Conservation (phyloP, 2,113 vertebrate species). For the Beaufortia kweichowensis region DNA sequence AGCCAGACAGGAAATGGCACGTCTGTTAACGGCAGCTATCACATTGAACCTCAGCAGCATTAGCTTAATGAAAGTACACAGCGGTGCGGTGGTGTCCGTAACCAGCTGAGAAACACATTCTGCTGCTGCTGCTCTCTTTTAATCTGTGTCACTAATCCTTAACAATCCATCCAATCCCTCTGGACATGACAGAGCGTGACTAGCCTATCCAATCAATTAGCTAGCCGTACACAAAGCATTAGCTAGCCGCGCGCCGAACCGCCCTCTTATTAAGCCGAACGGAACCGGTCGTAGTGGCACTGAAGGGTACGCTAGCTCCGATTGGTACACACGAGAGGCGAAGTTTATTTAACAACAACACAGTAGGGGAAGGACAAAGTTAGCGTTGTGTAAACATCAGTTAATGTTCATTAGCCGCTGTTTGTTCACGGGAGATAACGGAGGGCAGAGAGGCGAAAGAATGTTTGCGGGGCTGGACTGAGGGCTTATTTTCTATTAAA, state of each 20-base stretch:
- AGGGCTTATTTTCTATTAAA: no score
- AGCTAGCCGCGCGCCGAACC: conserved; percentile 14
- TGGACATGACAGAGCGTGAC: conserved; percentile 41
- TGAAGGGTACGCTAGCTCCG: conserved; percentile 19
- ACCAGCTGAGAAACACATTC: conserved; percentile 36
- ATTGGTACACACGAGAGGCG: conserved; percentile 20
- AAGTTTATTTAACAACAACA: conserved; percentile 37
- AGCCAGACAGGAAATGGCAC: conserved; percentile 14
- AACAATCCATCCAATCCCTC: conserved; percentile 40
- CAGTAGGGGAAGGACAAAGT: conserved; percentile 3
- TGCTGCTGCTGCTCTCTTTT: conserved; percentile 39
- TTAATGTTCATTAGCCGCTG: conserved; percentile 4
- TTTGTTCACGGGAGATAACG: conserved; percentile 32
- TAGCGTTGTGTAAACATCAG: conserved; percentile 18
- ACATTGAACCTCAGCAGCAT: conserved; percentile 27
- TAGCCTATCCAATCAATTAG: conserved; percentile 50
- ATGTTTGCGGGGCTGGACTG: neutral
- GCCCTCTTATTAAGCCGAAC: conserved; percentile 35
- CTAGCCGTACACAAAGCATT: conserved; percentile 34
- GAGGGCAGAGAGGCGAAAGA: neutral
- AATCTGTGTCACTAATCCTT: conserved; percentile 49
- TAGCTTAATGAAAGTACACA: conserved; percentile 44
- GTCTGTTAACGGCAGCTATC: conserved; percentile 39
- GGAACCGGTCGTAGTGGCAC: neutral
- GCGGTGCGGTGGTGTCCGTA: conserved; percentile 31